Conservation (phyloP, 2,888 invertebrate species). For the Stenichneumon culpator region DNA sequence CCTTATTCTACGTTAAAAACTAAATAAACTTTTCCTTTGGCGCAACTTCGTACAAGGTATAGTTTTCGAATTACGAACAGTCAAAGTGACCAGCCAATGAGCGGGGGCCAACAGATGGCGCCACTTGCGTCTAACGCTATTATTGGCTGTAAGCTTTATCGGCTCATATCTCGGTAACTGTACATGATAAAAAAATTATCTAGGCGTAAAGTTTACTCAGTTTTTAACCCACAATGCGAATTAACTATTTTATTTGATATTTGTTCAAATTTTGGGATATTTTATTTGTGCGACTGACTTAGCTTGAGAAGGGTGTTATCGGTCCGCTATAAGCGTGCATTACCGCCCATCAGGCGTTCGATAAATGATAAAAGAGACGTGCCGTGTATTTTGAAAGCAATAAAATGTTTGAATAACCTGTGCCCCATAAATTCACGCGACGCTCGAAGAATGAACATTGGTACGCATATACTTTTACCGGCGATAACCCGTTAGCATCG, state of each 20-base stretch:
- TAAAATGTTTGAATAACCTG: slow-evolving; percentile 8
- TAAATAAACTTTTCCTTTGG: not conserved
- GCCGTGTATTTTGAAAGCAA: slow-evolving; percentile 35
- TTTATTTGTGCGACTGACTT: not conserved
- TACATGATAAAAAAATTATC: not conserved
- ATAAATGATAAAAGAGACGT: slow-evolving; percentile 13
- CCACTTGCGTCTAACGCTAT: not conserved
- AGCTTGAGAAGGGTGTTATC: not conserved
- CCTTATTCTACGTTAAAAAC: not conserved
- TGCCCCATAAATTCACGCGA: slow-evolving; percentile 35
- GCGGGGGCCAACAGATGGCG: not conserved
- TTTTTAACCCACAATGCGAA: not conserved
- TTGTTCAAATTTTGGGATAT: not conserved
- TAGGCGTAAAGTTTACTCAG: not conserved
- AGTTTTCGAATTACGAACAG: not conserved
- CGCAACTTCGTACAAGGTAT: not conserved
- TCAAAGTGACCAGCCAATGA: not conserved
- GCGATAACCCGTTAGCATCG: slow-evolving; percentile 60
- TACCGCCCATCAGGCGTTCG: not conserved
- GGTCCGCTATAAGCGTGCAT: not conserved
- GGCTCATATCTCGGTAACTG: not conserved
- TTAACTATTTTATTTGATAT: not conserved
- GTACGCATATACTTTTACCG: slow-evolving; percentile 46
- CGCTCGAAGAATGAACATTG: slow-evolving; percentile 38
- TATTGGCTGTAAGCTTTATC: slow-evolving; percentile 7